Conservation (phyloP, 1,140 invertebrate genomes). For the Lucilia sericata region DNA sequence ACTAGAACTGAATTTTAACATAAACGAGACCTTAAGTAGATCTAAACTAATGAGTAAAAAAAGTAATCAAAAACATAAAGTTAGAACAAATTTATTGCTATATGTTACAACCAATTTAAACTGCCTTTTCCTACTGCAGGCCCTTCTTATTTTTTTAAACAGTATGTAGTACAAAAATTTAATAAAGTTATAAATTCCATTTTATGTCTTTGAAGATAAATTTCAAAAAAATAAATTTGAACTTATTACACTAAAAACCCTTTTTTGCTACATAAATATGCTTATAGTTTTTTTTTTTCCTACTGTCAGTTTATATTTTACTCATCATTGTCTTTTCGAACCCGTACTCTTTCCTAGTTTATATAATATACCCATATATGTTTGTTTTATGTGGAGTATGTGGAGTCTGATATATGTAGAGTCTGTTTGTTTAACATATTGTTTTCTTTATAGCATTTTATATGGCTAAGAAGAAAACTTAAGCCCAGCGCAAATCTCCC, state of each 20-base stretch:
- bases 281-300: background rate
- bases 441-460: conserved; percentile 6
- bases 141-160: no score
- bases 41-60: no score
- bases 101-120: no score
- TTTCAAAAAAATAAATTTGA: background rate
- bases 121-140: no score
- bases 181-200: background rate
- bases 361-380: background rate
- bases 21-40: no score
- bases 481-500: background rate
- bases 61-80: no score
- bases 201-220: background rate
- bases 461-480: background rate
- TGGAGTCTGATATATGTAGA: background rate
- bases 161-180: background rate
- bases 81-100: no score
- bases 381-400: background rate
- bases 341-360: background rate
- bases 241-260: background rate
- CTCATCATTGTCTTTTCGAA: background rate
- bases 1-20: no score
- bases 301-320: background rate
- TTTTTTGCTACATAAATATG: conserved; percentile 4
- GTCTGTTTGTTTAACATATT: background rate